phyloP scores from a whole-genome alignment of 2,797 vertebrate genomes.

The Gobionotothen gibberifrons region DNA sequence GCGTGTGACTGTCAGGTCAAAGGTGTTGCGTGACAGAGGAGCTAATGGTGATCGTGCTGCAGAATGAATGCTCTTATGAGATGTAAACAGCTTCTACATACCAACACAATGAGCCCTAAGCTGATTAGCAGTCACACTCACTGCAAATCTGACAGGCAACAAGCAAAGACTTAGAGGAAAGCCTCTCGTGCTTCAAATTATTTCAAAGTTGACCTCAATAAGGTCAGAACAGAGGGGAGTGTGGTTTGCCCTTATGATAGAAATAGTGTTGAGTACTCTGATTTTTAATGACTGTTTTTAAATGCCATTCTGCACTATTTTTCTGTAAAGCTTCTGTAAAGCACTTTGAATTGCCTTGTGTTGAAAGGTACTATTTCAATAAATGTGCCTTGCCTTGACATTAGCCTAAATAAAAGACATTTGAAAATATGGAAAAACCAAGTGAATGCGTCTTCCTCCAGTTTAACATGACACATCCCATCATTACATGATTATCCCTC shows the following conservation, averaged over 20 bases:
- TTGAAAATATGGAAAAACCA: constrained; percentile 20
- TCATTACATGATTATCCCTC: constrained; percentile 29
- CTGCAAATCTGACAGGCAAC: constrained; percentile 43
- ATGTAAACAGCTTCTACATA: constrained; percentile 67
- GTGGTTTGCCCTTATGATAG: constrained; percentile 22
- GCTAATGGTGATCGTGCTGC: constrained; percentile 53
- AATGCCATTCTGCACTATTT: no score
- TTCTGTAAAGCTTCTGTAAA: no score
- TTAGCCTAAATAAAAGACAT: constrained; percentile 18
- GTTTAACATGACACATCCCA: neutral
- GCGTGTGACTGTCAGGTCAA: constrained; percentile 23
- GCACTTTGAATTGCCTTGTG: no score
- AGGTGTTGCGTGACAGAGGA: constrained; percentile 59
- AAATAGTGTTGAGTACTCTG: constrained; percentile 2
- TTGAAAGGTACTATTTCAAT: no score
- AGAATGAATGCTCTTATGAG: constrained; percentile 68
- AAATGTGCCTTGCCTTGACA: no score
- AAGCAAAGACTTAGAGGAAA: constrained; percentile 51
- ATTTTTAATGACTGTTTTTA: no score
- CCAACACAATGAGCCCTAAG: constrained; percentile 68
- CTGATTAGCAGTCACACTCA: constrained; percentile 74
- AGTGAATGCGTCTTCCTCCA: constrained; percentile 19
- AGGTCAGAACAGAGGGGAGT: constrained; percentile 24
- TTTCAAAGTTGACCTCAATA: constrained; percentile 54
- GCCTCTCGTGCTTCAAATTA: constrained; percentile 40